Base-by-base conservation (phyloP, 2,113 vertebrate species). In the Anser cygnoides region DNA sequence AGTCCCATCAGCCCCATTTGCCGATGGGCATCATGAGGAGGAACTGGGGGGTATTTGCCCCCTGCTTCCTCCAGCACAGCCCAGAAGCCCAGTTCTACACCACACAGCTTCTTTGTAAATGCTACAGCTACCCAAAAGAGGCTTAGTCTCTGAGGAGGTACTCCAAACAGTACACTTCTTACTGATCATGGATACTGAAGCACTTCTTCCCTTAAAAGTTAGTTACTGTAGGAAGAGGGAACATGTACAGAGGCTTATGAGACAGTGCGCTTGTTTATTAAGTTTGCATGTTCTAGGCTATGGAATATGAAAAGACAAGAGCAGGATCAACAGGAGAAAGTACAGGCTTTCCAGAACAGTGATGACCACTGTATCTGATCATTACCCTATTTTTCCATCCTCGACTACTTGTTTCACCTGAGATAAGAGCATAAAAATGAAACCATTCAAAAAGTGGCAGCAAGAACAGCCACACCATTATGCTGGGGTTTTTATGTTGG, bases 221-320 rank as follows among this genome's bases (percentile, higher is more conserved):
- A 72, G 49, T 11, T 43, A 63, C 14, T 7, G n/a, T 23, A 43
- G 23, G 11, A 87, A 71, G 22, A 10, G 59, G 85, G 54, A 67
- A 31, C 1, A 1, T 0, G 3, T 22, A 8, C 58, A 79, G 20
- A 75, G 9, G 41, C 21, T 8, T 55, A 2, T 0, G 5, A 61
- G 20, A 67, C 6, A 26, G 14, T 14, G 9, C 13, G n/a, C 3
- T n/a, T 8, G 9, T 4, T 9, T 22, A 11, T 55, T 62, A 77
- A 44, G 76, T 37, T 31, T 81, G 28, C 20, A 49, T 19, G 7
- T 55, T 63, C n/a, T 18, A 63, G 6, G 33, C 15, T 14, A 14
- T 6, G 4, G 43, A 75, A 82, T 12, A 67, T 17, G 37, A 54
- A 81, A 52, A 65, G 11, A 7, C 17, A 67, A 22, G 19, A 84